Conservation (phyloP, 1,140 invertebrate genomes). For the Penaeus indicus region DNA sequence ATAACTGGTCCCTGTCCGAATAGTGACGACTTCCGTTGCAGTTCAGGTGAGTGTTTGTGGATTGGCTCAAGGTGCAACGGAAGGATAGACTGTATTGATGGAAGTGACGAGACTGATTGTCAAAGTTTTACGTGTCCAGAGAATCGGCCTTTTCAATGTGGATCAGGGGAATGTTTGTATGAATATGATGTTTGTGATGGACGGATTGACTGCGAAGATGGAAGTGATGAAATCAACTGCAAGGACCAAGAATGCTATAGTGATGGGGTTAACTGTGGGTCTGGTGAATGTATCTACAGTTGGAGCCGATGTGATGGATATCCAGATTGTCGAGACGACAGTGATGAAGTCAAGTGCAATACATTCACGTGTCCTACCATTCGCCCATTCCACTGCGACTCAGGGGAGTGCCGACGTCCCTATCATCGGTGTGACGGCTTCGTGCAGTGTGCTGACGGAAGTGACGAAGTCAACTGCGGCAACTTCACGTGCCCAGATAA, state of each 20-base stretch:
- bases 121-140: no score
- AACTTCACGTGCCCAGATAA: no score
- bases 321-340: not conserved
- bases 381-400: not conserved
- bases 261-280: not conserved
- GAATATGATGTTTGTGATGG: no score
- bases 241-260: not conserved
- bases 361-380: not conserved
- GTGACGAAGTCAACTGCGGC: not conserved
- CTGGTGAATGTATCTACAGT: not conserved
- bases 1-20: not conserved
- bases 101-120: no score
- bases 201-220: not conserved
- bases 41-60: no score
- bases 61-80: no score
- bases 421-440: constrained; percentile 3
- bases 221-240: not conserved
- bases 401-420: not conserved
- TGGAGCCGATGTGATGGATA: not conserved
- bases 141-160: no score
- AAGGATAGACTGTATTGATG: no score
- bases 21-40: not conserved
- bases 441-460: not conserved
- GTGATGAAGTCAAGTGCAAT: not conserved
- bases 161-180: no score